Evolutionary conservation across 2,888 invertebrate species (phyloP).

Genomic region (Nemotelus pantherinus): DNA sequence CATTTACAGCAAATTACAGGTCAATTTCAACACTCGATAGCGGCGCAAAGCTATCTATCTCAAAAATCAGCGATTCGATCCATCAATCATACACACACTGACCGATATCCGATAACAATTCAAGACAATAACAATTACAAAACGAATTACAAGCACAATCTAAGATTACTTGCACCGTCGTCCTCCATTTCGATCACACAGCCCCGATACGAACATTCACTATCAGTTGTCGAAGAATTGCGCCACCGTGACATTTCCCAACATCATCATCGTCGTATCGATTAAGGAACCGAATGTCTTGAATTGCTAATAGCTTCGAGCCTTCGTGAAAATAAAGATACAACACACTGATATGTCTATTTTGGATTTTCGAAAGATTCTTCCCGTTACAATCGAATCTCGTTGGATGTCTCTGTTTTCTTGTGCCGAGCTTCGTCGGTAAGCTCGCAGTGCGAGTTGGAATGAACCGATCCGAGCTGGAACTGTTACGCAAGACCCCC

Average conservation of each 20-base stretch:
- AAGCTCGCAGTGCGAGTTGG: too few relatives aligned
- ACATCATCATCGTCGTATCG: neutral
- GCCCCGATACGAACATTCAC: neutral
- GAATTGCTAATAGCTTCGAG: neutral
- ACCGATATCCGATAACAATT: slow-evolving; percentile 24
- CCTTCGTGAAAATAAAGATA: slow-evolving; percentile 1
- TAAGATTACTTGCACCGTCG: too few relatives aligned
- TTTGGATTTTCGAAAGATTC: neutral
- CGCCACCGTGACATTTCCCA: slow-evolving; percentile 18
- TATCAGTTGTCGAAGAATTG: neutral
- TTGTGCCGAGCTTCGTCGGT: too few relatives aligned
- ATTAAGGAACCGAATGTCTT: neutral
- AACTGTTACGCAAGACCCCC: slow-evolving; percentile 6
- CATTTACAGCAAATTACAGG: too few relatives aligned
- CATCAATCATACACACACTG: slow-evolving; percentile 4
- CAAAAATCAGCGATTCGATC: neutral
- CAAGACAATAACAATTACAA: slow-evolving; percentile 17
- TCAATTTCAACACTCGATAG: too few relatives aligned
- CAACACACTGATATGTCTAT: neutral
- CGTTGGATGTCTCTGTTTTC: too few relatives aligned
- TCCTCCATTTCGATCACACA: too few relatives aligned
- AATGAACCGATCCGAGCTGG: neutral
- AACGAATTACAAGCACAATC: slow-evolving; percentile 13
- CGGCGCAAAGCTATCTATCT: too few relatives aligned
- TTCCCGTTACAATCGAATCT: neutral